Percentiles rank a stretch among this genome's conserved stretches.
Conservation (phyloP, 1,140 invertebrate genomes). For the Drosophila sp. region DNA sequence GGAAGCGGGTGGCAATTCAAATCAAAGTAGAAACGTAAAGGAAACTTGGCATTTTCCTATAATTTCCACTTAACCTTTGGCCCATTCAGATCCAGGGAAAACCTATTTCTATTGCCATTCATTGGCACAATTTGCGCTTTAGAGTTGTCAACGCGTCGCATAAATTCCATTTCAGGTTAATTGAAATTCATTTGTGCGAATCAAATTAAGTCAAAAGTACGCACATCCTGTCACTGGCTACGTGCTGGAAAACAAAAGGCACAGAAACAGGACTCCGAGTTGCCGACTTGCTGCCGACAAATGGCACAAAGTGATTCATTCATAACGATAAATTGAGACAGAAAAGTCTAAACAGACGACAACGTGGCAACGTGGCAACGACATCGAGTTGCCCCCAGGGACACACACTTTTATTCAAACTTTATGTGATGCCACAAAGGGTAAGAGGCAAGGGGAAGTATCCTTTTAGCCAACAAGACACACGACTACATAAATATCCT, state of each 20-base stretch:
- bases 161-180: slow-evolving; percentile 78
- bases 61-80: slow-evolving; percentile 1
- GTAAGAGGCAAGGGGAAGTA: slow-evolving; percentile 20
- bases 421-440: slow-evolving; percentile 38
- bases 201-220: slow-evolving; percentile 81
- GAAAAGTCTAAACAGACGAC: slow-evolving; percentile 44
- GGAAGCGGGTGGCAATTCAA: slow-evolving; percentile 14
- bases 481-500: slow-evolving; percentile 56
- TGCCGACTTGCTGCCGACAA: slow-evolving; percentile 19
- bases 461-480: slow-evolving; percentile 43
- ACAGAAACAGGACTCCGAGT: neutral
- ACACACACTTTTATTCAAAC: slow-evolving; percentile 65
- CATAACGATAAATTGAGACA: slow-evolving; percentile 79
- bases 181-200: slow-evolving; percentile 81
- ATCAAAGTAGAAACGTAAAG: neutral
- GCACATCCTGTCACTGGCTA: slow-evolving; percentile 59
- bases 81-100: neutral
- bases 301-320: slow-evolving; percentile 75
- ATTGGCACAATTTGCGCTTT: slow-evolving; percentile 9
- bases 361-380: slow-evolving; percentile 29
- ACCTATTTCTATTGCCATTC: neutral
- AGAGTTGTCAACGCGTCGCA: slow-evolving; percentile 46
- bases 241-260: slow-evolving; percentile 59
- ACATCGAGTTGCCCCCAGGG: slow-evolving; percentile 45
- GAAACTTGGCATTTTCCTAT: slow-evolving; percentile 3